Evolutionary conservation across 2,888 invertebrate species (phyloP).

Genomic region (Acronicta alni): DNA sequence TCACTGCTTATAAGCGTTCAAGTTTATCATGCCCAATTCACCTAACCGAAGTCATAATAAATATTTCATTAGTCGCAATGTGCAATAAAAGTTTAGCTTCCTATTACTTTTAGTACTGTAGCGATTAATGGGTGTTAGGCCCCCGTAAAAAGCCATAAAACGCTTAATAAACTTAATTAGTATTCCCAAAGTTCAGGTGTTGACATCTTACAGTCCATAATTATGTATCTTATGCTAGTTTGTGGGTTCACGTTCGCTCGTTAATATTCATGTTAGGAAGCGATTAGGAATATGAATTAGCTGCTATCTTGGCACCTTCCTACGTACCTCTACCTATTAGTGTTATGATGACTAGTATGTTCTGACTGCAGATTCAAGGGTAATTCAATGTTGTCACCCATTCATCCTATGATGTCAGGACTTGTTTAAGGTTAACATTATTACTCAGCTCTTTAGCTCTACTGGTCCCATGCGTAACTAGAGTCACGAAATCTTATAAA

Average conservation of each 20-base stretch:
- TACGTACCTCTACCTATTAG: constrained; percentile 15
- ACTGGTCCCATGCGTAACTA: no score
- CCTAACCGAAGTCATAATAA: constrained; percentile 5
- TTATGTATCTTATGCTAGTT: constrained; percentile 11
- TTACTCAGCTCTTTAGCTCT: no score
- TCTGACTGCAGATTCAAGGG: background rate
- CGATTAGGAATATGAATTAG: background rate
- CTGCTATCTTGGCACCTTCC: constrained; percentile 2
- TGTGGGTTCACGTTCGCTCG: constrained; percentile 18
- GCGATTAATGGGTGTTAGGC: constrained; percentile 19
- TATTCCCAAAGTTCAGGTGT: constrained; percentile 25
- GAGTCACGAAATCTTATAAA: no score
- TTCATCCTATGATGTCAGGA: background rate
- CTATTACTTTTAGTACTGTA: constrained; percentile 16
- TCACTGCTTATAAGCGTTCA: no score
- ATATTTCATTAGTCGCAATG: constrained; percentile 18
- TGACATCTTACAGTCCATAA: constrained; percentile 16
- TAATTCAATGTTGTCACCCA: background rate
- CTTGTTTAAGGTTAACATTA: background rate
- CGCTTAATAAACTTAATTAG: constrained; percentile 33
- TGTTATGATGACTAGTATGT: background rate
- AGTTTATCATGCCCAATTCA: no score
- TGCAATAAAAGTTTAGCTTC: constrained; percentile 21
- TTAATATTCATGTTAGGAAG: constrained; percentile 29
- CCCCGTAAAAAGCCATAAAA: constrained; percentile 25